Percentiles rank a stretch among this genome's conserved stretches.
Evolutionary conservation across 2,888 invertebrate genomes (phyloP).

Genomic region (Entomobrya multifasciata): DNA sequence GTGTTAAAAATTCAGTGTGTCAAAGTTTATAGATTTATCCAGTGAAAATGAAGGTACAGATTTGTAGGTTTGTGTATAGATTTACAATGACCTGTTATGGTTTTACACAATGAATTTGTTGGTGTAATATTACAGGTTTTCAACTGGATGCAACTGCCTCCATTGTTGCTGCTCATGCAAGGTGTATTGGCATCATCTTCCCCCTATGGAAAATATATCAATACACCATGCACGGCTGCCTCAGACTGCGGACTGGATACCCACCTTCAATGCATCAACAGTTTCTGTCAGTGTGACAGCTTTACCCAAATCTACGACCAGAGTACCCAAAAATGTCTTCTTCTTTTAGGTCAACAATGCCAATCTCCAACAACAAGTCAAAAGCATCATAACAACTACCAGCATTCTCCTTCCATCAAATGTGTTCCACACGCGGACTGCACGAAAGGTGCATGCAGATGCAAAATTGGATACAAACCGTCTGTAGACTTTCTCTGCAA

Average conservation of each 20-base stretch:
- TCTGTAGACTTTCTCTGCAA: slow-evolving; percentile 63
- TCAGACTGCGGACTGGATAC: slow-evolving; percentile 58
- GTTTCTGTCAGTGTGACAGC: slow-evolving; percentile 69
- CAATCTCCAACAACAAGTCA: slow-evolving; percentile 17
- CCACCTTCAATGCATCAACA: slow-evolving; percentile 64
- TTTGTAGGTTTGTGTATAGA: neutral
- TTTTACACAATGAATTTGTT: neutral
- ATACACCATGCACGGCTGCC: slow-evolving; percentile 50
- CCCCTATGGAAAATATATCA: slow-evolving; percentile 55
- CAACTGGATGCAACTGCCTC: slow-evolving; percentile 3
- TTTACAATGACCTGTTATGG: no score
- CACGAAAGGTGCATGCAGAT: slow-evolving; percentile 45
- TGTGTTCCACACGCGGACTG: slow-evolving; percentile 70
- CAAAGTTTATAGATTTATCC: no score
- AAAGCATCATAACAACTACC: neutral
- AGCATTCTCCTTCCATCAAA: slow-evolving; percentile 19
- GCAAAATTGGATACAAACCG: slow-evolving; percentile 58
- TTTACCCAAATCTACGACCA: slow-evolving; percentile 64
- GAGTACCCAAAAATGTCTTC: slow-evolving; percentile 57
- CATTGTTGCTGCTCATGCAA: slow-evolving; percentile 34
- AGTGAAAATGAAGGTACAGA: neutral
- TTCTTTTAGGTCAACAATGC: slow-evolving; percentile 54
- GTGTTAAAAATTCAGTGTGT: no score
- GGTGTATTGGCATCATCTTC: slow-evolving; percentile 16
- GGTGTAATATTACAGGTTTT: slow-evolving; percentile 5